Conservation (phyloP, 2,113 vertebrate genomes). For the Micronycteris hirsuta region DNA sequence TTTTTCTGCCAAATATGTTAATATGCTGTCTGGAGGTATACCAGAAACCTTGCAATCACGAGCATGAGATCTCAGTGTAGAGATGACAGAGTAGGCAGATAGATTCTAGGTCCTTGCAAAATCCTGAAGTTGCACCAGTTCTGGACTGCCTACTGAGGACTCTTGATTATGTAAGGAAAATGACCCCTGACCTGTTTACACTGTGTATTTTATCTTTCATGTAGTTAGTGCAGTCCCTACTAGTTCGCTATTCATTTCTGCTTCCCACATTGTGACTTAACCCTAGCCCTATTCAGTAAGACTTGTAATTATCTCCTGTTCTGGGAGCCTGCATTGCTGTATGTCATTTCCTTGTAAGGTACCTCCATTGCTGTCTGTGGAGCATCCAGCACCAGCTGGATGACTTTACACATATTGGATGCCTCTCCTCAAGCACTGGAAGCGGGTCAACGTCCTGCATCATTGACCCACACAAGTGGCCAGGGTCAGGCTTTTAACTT, state of each 20-base stretch:
- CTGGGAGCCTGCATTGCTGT: neutral
- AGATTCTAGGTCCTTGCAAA: neutral
- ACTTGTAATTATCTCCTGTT: neutral
- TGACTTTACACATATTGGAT: neutral
- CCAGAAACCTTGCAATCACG: neutral
- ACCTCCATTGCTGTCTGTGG: neutral
- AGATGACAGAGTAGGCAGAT: neutral
- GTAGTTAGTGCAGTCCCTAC: neutral
- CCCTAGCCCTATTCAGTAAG: neutral
- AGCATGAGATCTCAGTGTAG: neutral
- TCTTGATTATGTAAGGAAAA: neutral
- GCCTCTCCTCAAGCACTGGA: neutral
- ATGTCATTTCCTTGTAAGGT: neutral
- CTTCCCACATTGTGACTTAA: neutral
- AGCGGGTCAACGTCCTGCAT: neutral
- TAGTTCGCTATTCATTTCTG: neutral
- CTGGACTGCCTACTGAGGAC: neutral
- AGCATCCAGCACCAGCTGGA: neutral
- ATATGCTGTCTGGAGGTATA: neutral
- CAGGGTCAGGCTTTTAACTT: neutral
- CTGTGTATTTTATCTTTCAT: neutral
- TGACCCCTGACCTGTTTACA: neutral
- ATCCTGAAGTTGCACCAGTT: neutral
- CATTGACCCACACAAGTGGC: neutral
- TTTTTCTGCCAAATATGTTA: neutral